Conservation (phyloP, 2,888 invertebrate genomes). For the Agrochola macilenta region DNA sequence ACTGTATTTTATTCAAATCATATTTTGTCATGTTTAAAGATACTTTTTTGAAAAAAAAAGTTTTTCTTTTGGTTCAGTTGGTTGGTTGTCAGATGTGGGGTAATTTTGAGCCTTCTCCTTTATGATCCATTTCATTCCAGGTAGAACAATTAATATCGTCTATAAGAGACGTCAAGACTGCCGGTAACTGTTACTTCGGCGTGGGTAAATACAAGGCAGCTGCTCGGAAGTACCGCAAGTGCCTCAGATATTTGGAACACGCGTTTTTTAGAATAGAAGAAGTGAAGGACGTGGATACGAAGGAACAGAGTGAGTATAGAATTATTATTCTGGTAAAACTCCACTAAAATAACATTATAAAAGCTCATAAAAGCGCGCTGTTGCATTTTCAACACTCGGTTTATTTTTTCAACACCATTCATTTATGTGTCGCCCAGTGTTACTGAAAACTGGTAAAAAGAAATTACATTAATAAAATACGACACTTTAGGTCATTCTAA, state of each 20-base stretch:
- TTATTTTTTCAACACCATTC: no score
- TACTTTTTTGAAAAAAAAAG: no score
- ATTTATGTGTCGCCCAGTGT: not conserved
- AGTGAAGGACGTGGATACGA: constrained; percentile 54
- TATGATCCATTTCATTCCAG: constrained; percentile 20
- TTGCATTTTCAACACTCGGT: not conserved
- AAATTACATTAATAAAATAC: not conserved
- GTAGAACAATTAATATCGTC: constrained; percentile 81
- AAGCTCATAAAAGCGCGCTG: not conserved
- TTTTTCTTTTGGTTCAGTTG: no score
- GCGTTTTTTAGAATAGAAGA: constrained; percentile 71
- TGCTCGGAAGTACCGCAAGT: constrained; percentile 94
- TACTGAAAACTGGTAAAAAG: not conserved
- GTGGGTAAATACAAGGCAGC: constrained; percentile 92
- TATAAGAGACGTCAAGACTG: constrained; percentile 92
- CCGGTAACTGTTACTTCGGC: constrained; percentile 93
- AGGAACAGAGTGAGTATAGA: constrained; percentile 73
- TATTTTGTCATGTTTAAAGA: no score
- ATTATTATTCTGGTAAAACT: constrained; percentile 2
- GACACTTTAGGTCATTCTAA: not conserved
- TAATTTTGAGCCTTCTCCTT: no score
- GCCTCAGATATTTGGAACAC: constrained; percentile 92
- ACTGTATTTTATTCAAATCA: no score
- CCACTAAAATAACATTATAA: not conserved
- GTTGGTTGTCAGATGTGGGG: no score